Evolutionary conservation across 1,140 invertebrate genomes (phyloP).

Genomic region (Scaptodrosophila lebanonensis): DNA sequence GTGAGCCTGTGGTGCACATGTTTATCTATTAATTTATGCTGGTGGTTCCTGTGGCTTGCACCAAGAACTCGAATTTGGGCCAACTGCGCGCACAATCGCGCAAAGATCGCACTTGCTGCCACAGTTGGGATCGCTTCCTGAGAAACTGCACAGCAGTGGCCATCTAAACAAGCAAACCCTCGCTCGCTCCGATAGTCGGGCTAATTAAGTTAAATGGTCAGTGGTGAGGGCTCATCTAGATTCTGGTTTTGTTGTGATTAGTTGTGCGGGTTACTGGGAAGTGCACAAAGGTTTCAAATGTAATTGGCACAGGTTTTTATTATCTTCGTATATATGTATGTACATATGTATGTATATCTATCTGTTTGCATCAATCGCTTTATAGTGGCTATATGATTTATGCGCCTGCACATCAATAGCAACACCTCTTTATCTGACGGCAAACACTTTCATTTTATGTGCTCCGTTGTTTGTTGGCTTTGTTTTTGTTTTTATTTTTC

Average conservation of each 20-base stretch:
- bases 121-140: slow-evolving; percentile 23
- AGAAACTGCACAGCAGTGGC: slow-evolving; percentile 42
- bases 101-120: slow-evolving; percentile 44
- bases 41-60: slow-evolving; percentile 37
- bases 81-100: slow-evolving; percentile 10
- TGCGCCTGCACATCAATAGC: background rate
- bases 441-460: slow-evolving; percentile 22
- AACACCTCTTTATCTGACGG: slow-evolving; percentile 35
- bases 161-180: slow-evolving; percentile 32
- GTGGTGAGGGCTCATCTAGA: slow-evolving; percentile 40
- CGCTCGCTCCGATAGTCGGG: slow-evolving; percentile 51
- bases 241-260: too few relatives aligned
- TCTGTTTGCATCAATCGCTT: slow-evolving; percentile 15
- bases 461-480: slow-evolving; percentile 17
- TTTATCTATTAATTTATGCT: slow-evolving; percentile 73
- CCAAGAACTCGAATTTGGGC: slow-evolving; percentile 39
- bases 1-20: slow-evolving; percentile 36
- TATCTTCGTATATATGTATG: too few relatives aligned
- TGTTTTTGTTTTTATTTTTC: slow-evolving; percentile 24
- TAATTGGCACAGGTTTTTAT: slow-evolving; percentile 33
- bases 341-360: too few relatives aligned
- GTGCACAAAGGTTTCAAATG: slow-evolving; percentile 6
- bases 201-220: slow-evolving; percentile 66
- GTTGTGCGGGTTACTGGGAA: too few relatives aligned
- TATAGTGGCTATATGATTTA: slow-evolving; percentile 28